Conservation (phyloP, 2,888 invertebrate species). For the Antheraea yamamai region DNA sequence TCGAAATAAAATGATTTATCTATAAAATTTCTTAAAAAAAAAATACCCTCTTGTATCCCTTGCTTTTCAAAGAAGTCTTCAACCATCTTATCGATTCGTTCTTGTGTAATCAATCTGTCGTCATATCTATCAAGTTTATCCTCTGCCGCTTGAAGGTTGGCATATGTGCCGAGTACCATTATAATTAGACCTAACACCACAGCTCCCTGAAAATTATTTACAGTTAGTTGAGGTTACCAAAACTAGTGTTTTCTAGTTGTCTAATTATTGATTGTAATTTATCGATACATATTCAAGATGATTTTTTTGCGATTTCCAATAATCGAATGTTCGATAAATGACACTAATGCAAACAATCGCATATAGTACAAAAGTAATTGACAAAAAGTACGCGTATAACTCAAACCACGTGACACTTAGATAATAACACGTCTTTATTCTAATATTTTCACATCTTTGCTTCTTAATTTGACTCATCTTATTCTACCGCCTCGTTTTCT, state of each 20-base stretch:
- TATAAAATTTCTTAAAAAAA: background rate
- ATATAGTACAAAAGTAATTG: no score
- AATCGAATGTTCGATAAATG: no score
- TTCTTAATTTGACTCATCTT: no score
- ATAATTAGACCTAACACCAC: constrained; percentile 92
- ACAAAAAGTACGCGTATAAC: no score
- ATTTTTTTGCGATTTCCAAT: no score
- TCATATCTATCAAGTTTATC: constrained; percentile 61
- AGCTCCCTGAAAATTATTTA: constrained; percentile 82
- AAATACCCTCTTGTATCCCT: constrained; percentile 51
- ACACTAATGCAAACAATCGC: no score
- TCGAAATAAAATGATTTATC: background rate
- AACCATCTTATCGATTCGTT: constrained; percentile 68
- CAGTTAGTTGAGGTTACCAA: background rate
- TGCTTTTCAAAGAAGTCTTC: constrained; percentile 72
- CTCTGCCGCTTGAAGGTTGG: constrained; percentile 90
- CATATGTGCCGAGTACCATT: constrained; percentile 95
- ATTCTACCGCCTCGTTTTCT: no score
- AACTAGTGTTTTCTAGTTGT: background rate
- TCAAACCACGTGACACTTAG: no score
- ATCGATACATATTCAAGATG: no score
- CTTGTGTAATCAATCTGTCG: constrained; percentile 64
- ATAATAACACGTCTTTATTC: no score
- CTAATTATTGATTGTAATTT: no score
- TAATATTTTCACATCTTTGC: no score